Evolutionary conservation across 1,140 invertebrate genomes (phyloP), one percentile per base, ranked within the genome.

Genomic region (Harpegnathos saltator): DNA sequence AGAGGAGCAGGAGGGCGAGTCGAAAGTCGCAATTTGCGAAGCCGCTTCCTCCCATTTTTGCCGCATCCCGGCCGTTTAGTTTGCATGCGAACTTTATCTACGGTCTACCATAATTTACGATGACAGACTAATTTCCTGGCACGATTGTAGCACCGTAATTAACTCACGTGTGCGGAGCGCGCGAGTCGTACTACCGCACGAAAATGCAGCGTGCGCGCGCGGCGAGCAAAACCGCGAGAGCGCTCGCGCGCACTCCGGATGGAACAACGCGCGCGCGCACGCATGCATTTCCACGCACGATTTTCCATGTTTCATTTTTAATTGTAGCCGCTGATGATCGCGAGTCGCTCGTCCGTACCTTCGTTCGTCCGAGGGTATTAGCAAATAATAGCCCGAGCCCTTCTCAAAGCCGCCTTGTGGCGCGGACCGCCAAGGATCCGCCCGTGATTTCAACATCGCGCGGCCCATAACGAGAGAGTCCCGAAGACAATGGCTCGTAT

Each of bases 401-500:
- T 22, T 68, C 50, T 38, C 82, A 82, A 73, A 75, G 82, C 29
- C 22, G 58, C 48, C n/a, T n/a, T n/a, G n/a, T n/a, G n/a, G 59
- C 54, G 65, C 75, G 50, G n/a, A 22, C 59, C 74, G 78, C 71
- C 58, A 84, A 80, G 85, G 85, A 88, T 87, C 86, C 86, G 85
- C 86, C 77, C 83, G 86, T 88, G 85, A 87, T 88, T 88, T 88
- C 86, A 88, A 72, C 86, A 88, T 88, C 87, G 75, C 69, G 58
- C 71, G 75, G 80, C 85, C 73, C 38, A 82, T 88, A 88, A 88
- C 87, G 86, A 87, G 86, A 87, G 86, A 87, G 84, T 81, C 69
- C 75, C 83, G 87, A 87, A 44, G 89, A 91, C 89, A 91, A 90
- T 90, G 83, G 89, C 85, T 90, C 82, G 85, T 87, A 89, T 82